Evolutionary conservation across 2,888 invertebrate species (phyloP).

Genomic region (Rotaria macrura): DNA sequence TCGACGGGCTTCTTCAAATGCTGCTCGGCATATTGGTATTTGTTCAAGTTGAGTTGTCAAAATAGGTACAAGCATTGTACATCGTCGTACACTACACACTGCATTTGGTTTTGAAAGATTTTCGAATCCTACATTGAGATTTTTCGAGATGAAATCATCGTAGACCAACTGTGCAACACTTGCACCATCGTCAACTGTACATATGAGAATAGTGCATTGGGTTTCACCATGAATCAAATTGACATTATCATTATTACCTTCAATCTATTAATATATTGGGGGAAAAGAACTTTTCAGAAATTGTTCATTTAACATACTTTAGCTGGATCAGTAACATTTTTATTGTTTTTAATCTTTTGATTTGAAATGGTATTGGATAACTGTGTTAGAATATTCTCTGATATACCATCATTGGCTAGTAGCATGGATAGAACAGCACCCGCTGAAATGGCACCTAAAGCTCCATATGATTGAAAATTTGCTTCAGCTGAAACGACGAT

Average conservation of each 20-base stretch:
- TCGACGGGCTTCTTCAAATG: conserved; percentile 18
- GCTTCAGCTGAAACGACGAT: background rate
- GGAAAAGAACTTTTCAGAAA: background rate
- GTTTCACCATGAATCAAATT: background rate
- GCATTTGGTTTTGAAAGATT: background rate
- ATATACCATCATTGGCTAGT: background rate
- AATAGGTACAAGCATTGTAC: background rate
- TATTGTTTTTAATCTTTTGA: background rate
- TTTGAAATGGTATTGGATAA: background rate
- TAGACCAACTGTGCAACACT: background rate
- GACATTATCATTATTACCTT: background rate
- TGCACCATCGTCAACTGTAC: background rate
- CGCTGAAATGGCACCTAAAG: background rate
- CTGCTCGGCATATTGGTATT: background rate
- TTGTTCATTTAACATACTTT: background rate
- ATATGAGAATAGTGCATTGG: background rate
- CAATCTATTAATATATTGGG: background rate
- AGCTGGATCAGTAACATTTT: background rate
- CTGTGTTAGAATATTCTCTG: background rate
- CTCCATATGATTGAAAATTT: background rate
- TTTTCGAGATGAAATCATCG: background rate
- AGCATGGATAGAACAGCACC: background rate
- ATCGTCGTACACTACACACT: background rate
- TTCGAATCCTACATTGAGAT: background rate
- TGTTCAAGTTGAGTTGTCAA: background rate